Evolutionary conservation across 1,140 invertebrate species (phyloP).

Genomic region (Drosophila takahashii): DNA sequence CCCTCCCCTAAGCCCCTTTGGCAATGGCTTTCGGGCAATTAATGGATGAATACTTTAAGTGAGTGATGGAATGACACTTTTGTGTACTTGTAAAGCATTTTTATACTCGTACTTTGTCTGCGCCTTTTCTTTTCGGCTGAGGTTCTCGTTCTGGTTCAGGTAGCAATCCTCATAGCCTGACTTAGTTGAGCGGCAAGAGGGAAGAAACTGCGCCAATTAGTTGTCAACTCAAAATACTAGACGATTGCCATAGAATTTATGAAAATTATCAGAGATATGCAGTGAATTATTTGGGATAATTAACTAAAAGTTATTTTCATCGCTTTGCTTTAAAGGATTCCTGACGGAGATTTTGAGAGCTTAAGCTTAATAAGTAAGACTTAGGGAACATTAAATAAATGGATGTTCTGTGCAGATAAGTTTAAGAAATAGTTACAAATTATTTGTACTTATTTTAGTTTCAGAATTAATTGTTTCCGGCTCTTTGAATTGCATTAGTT

Average conservation of each 20-base stretch:
- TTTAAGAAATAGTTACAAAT: too few species aligned
- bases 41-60: conserved; percentile 85
- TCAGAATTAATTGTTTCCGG: too few species aligned
- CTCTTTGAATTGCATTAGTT: too few species aligned
- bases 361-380: neutral
- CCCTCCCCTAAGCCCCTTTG: conserved; percentile 6
- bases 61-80: conserved; percentile 85
- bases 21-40: conserved; percentile 83
- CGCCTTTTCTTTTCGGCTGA: conserved; percentile 8
- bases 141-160: conserved; percentile 4
- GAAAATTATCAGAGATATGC: conserved; percentile 71
- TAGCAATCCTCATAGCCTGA: conserved; percentile 53
- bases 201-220: conserved; percentile 61
- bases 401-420: too few species aligned
- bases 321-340: conserved; percentile 17
- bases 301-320: conserved; percentile 53
- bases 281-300: conserved; percentile 56
- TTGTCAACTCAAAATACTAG: conserved; percentile 47
- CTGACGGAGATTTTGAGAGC: neutral
- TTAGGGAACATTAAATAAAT: too few species aligned
- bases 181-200: conserved; percentile 44
- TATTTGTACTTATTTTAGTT: too few species aligned
- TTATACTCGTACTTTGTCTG: conserved; percentile 61
- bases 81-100: conserved; percentile 83
- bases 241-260: conserved; percentile 71